Evolutionary conservation across 2,888 invertebrate genomes (phyloP), one percentile per base, ranked within the genome.

Genomic region (Maniola hyperantus): DNA sequence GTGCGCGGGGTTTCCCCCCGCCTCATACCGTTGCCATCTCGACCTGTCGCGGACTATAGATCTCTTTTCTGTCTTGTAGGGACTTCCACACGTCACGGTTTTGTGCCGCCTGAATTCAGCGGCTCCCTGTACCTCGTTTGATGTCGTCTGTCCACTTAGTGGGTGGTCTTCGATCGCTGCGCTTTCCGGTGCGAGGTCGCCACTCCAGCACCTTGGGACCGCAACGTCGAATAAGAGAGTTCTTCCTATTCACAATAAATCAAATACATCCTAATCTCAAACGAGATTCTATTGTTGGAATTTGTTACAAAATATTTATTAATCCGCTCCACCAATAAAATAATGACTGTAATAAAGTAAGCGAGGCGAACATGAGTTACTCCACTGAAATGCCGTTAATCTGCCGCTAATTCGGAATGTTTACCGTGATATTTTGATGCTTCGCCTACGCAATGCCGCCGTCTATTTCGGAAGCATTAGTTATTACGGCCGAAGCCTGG

Each of bases 371-470:
- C 72, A 73, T 74, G 59, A 68, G 66, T 72, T 71, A 70, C 71
- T 69, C 66, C 65, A 69, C 60, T 60, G 67, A 70, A 73, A 72
- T 67, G 68, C 71, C 66, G 69, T 70, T 71, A 72, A 72, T 71
- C 71, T 64, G 61, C 61, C 62, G 79, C 79, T 81, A 81, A 83
- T 83, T 84, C 76, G 74, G 81, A 81, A 81, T 83, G 83, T 86
- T 85, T 82, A 81, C 81, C 81, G 83, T 80, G 85, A 87, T 85
- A 85, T 87, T 85, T 83, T 83, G 83, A 83, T 63, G 67, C 62
- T 63, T 82, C 83, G 78, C 89, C 89, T 83, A 87, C 89, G 85
- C 83, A 80, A 82, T 76, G 74, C 74, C 69, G 66, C 61, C 77
- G 78, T 81, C 80, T 88, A 88, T 87, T 88, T 86, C 79, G 74